These are phyloP conservation scores for Trichonephila inaurata DNA, from an alignment of 1,140 invertebrate species.

Conservation along the genomic window DNA sequence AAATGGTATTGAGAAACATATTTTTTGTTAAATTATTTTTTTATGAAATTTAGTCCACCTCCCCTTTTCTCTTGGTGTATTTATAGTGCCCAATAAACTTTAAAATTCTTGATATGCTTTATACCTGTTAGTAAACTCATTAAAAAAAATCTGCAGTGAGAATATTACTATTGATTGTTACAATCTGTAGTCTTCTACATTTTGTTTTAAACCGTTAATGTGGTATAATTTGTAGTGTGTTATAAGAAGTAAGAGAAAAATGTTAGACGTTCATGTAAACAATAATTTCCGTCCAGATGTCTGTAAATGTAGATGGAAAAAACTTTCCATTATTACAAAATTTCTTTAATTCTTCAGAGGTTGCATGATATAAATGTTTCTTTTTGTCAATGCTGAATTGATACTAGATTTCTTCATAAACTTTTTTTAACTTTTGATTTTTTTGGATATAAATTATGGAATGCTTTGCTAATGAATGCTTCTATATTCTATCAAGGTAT, in stretches of 20 bases:
- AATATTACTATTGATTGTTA: background rate
- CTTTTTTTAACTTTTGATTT: too few relatives aligned
- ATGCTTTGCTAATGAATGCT: too few relatives aligned
- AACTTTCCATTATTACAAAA: background rate
- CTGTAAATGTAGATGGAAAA: background rate
- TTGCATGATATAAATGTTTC: too few relatives aligned
- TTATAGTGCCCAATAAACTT: background rate
- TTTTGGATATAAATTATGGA: too few relatives aligned
- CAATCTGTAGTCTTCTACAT: background rate
- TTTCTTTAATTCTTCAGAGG: too few relatives aligned
- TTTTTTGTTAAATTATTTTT: conserved; percentile 60
- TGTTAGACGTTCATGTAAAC: background rate
- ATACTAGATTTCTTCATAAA: too few relatives aligned
- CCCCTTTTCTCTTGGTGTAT: background rate
- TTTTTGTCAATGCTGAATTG: too few relatives aligned
- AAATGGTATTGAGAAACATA: conserved; percentile 32
- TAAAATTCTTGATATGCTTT: background rate
- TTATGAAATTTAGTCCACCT: conserved; percentile 1
- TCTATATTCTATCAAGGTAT: too few relatives aligned
- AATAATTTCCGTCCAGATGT: conserved; percentile 9
- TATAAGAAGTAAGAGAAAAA: background rate
- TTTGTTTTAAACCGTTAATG: background rate
- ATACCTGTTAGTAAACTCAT: background rate
- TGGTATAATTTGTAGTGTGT: too few relatives aligned
- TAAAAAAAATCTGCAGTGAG: background rate